Evolutionary conservation across 1,140 invertebrate genomes (phyloP).

Genomic region (Acyrthosiphon pisum): DNA sequence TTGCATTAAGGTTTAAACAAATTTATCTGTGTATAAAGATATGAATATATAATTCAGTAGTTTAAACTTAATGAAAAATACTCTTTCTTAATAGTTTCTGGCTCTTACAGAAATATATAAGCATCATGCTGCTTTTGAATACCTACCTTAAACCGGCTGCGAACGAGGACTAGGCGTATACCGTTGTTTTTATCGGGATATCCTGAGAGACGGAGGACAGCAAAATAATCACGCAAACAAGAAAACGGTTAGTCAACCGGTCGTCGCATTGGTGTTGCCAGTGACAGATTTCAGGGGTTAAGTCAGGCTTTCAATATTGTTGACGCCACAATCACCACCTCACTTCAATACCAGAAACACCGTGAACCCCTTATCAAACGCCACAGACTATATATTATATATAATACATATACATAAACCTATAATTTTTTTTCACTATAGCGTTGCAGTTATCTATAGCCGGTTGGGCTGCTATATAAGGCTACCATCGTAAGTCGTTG

Average conservation of each 20-base stretch:
- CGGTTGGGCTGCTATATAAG: not conserved
- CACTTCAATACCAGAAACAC: not conserved
- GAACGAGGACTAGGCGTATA: not conserved
- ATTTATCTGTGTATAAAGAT: not conserved
- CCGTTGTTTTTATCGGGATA: not conserved
- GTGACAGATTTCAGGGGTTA: conserved; percentile 35
- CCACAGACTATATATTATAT: not conserved
- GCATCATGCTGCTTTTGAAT: not conserved
- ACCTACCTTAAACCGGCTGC: not conserved
- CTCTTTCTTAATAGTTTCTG: not conserved
- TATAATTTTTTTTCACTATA: not conserved
- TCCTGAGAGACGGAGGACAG: not conserved
- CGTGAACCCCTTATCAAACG: not conserved
- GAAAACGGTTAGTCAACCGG: conserved; percentile 18
- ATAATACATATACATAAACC: not conserved
- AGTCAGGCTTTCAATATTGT: conserved; percentile 1
- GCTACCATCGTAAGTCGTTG: too few relatives aligned
- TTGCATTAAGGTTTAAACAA: not conserved
- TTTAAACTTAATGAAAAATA: not conserved
- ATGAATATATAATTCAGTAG: not conserved
- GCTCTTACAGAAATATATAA: not conserved
- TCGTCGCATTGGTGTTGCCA: conserved; percentile 10
- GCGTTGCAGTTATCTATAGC: not conserved
- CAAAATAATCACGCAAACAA: not conserved
- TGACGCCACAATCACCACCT: not conserved